Base-by-base conservation (phyloP, 2,797 vertebrate genomes). In the Pangasius sanitwongsei region DNA sequence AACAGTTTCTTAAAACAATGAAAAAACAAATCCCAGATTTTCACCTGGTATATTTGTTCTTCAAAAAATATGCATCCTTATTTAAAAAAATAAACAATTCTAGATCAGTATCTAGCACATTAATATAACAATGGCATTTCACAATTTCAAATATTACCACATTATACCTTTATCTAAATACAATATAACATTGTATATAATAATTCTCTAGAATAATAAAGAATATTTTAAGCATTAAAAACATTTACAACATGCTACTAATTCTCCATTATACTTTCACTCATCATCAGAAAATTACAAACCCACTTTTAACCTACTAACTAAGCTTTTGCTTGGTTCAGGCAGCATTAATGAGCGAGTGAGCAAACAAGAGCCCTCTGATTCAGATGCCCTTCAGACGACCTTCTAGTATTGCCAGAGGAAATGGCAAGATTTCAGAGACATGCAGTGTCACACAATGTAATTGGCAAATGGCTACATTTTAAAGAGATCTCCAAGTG, bases 371-470 rank as follows among this genome's bases (percentile, higher is more conserved):
- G 55, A 53, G 37, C 57, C 20, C 20, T 70, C 89, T 83, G 87
- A 80, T 78, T 86, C 78, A 18, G 88, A 90, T 89, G 89, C 78
- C 91, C 90, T 91, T 92, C 85, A 91, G 87, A 89, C 84, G 88
- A 88, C 89, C 85, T 87, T 87, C 69, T 55, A 83, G 80, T 61
- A 75, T 67, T 90, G 83, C 88, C 91, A 82, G 82, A 85, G 91
- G 83, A 88, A 91, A 90, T 86, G 78, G 87, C 89, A 89, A 90
- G 87, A 88, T 87, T 90, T 90, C 87, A 87, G 87, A 89, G 86
- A 89, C 88, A 53, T 72, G 67, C 82, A 31, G 90, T 84, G 86
- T 86, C 85, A 89, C 78, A 86, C 77, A 63, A 74, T 70, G 81
- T 87, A 84, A 61, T 55, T 72, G 63, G 63, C 77, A 2, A 80